Evolutionary conservation across 1,140 invertebrate species (phyloP).

Genomic region (Physella acuta): DNA sequence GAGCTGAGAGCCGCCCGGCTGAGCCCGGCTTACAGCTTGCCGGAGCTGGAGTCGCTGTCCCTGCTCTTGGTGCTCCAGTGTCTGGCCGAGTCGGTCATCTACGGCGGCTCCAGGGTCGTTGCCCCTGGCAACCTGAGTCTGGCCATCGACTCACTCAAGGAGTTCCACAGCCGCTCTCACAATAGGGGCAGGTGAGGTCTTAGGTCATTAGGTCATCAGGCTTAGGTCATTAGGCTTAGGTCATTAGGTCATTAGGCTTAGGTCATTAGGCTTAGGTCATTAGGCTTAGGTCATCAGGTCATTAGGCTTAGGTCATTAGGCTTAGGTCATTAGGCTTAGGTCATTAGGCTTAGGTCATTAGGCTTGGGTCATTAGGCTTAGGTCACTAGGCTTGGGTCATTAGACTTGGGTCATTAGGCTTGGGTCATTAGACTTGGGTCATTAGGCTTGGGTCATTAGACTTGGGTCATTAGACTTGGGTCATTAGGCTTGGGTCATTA

Average conservation of each 20-base stretch:
- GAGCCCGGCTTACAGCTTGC: background rate
- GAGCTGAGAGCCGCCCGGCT: background rate
- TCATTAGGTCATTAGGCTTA: background rate
- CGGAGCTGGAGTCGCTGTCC: background rate
- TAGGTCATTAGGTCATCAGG: background rate
- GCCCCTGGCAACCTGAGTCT: background rate
- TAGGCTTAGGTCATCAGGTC: background rate
- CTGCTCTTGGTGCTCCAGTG: background rate
- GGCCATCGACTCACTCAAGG: background rate
- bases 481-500: background rate
- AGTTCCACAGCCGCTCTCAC: background rate
- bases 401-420: background rate
- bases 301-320: background rate
- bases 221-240: background rate
- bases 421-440: background rate
- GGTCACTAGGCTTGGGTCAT: background rate
- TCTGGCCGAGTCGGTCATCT: background rate
- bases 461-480: background rate
- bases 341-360: background rate
- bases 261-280: background rate
- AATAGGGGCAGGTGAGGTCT: background rate
- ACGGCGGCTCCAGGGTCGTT: background rate
- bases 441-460: background rate
- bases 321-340: background rate
- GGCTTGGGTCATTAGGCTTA: background rate